Conservation (phyloP, 2,797 vertebrate species). For the Fratercula arctica region DNA sequence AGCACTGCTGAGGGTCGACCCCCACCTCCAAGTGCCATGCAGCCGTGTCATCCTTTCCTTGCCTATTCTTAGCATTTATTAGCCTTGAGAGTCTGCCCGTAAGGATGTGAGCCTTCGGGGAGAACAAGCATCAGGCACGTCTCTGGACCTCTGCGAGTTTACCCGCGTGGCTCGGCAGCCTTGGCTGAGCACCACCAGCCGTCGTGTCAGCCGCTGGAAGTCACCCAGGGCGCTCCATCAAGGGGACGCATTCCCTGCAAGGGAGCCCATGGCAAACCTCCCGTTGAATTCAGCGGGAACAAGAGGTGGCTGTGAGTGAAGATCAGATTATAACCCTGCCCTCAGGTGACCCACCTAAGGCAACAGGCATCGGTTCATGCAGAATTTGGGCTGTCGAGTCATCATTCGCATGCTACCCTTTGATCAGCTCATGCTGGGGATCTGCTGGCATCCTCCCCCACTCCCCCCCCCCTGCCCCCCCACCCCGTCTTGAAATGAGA, state of each 20-base stretch:
- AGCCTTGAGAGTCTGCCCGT: neutral
- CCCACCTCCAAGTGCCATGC: rapidly evolving
- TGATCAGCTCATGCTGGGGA: neutral
- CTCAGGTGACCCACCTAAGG: neutral
- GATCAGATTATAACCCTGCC: neutral
- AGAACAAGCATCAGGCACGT: neutral
- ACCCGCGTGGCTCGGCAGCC: neutral
- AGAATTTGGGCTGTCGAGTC: neutral
- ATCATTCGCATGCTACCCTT: rapidly evolving
- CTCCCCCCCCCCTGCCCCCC: neutral
- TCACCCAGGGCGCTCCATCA: neutral
- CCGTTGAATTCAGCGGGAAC: neutral
- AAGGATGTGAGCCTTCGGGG: rapidly evolving
- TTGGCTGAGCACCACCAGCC: neutral
- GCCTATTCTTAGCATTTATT: neutral
- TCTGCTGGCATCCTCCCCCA: neutral
- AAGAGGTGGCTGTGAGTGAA: neutral
- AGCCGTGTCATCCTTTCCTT: neutral
- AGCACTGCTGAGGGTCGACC: rapidly evolving
- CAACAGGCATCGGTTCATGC: rapidly evolving
- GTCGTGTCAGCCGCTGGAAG: neutral
- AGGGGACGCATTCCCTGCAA: neutral
- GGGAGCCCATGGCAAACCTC: neutral
- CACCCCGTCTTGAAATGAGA: neutral
- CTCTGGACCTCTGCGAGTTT: neutral